Conservation (phyloP, 2,797 vertebrate genomes). For the Thripadectes ignobilis region DNA sequence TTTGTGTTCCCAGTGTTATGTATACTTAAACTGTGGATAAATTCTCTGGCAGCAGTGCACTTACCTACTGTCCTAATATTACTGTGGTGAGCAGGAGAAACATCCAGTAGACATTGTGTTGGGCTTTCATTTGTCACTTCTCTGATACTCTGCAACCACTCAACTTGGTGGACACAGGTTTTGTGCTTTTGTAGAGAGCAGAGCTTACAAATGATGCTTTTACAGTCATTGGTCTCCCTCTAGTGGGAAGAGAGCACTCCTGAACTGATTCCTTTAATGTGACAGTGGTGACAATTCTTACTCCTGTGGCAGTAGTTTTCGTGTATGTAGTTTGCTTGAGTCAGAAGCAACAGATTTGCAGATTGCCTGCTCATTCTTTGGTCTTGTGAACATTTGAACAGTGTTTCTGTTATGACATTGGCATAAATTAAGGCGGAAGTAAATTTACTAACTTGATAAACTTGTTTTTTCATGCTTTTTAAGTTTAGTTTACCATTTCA, state of each 20-base stretch:
- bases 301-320: background rate
- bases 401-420: background rate
- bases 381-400: background rate
- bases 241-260: conserved; percentile 25
- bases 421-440: background rate
- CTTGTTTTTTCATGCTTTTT: background rate
- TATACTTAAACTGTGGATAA: background rate
- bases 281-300: background rate
- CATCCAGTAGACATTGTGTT: background rate
- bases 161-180: background rate
- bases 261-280: background rate
- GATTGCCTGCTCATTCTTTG: background rate
- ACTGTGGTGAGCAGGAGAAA: background rate
- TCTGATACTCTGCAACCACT: background rate
- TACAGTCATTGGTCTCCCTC: conserved; percentile 51
- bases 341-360: background rate
- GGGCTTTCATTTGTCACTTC: background rate
- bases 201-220: background rate
- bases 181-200: background rate
- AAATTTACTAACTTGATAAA: background rate
- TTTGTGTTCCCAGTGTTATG: background rate
- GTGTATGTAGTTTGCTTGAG: background rate
- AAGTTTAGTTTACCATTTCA: background rate
- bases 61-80: background rate
- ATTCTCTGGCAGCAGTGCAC: background rate